Percentiles rank a stretch among this genome's conserved stretches.
Conservation (phyloP, 2,797 vertebrate species). For the Rhinatrema bivittatum region DNA sequence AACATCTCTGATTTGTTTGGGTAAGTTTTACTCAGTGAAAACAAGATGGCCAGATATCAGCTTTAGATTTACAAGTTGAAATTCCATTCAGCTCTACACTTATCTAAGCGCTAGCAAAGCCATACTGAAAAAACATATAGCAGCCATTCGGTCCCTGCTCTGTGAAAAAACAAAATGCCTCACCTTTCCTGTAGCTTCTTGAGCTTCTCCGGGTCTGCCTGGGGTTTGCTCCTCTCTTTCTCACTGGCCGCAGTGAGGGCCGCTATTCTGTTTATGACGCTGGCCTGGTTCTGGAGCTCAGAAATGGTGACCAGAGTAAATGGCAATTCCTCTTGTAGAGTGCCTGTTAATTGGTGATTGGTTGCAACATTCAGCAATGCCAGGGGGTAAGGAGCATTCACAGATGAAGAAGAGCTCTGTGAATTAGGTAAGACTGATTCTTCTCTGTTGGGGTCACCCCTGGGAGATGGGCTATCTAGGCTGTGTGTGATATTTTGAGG, state of each 20-base stretch:
- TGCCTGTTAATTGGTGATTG: background rate
- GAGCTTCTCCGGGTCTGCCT: slow-evolving; percentile 37
- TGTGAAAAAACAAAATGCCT: no score
- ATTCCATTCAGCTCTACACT: no score
- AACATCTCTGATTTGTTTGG: no score
- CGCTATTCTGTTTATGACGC: background rate
- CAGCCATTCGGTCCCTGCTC: no score
- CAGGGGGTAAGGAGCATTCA: slow-evolving; percentile 6
- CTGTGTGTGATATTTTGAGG: background rate
- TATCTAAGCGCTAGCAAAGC: no score
- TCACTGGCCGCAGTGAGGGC: background rate
- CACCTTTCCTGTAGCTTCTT: slow-evolving; percentile 41
- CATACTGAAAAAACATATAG: no score
- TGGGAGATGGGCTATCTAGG: background rate
- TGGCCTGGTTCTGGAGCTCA: slow-evolving; percentile 16
- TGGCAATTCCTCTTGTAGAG: slow-evolving; percentile 12
- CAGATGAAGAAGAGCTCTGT: background rate
- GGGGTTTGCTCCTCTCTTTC: slow-evolving; percentile 8
- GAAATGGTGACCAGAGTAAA: slow-evolving; percentile 13
- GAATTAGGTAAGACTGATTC: background rate
- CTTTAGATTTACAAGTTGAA: no score
- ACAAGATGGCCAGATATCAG: no score
- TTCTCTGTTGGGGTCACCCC: background rate
- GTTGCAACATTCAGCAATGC: slow-evolving; percentile 11
- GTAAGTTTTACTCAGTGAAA: no score